Base-by-base conservation (phyloP, 2,797 vertebrate species). In the Argyrosomus regius region DNA sequence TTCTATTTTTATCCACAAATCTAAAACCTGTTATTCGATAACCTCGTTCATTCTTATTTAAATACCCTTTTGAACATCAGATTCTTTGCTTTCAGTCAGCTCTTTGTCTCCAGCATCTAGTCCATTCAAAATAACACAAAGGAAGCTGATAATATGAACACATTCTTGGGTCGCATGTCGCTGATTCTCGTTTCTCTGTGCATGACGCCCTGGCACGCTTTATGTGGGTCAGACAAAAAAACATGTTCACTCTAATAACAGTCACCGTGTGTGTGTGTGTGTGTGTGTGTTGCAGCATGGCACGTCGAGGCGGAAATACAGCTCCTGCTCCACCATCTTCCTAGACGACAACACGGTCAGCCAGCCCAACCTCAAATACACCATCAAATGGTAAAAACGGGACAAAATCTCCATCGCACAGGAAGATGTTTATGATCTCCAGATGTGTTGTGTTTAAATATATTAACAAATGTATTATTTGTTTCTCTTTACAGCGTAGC, bases 351-450 rank as follows among this genome's bases (percentile, higher is more conserved):
- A 97, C 96, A 99, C 98, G 48, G 97, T 98, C 93, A 99, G 98
- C 92, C 98, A 98, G 91, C 98, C 98, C 83, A 98, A 99, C 96
- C 97, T 99, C 94, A 99, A 99, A 90, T 97, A 98, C 91, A 99
- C 97, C 87, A 98, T 99, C 95, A 99, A 99, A 96, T 98, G 98
- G 98, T 99, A 88, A 85, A 94, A 94, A 88, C 26, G 20, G 17
- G 31, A 18, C 13, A 5, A 13, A 39, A 13, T 2, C 3, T 49
- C 41, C 3, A 5, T 48, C 16, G 9, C 11, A 50, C 2, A 13
- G 1, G 13, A 60, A 39, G 8, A 58, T 7, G 5, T 17, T 26
- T 13, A 20, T 41, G 20, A 11, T 49, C 12, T 6, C 26, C 26
- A 39, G 3, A 50, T 41, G 3, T 50, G 16, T 50, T 9, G 17